Conservation (phyloP, 30 jellyfish, hydroid and myxozoan genomes). For the Hydra vulgaris region DNA sequence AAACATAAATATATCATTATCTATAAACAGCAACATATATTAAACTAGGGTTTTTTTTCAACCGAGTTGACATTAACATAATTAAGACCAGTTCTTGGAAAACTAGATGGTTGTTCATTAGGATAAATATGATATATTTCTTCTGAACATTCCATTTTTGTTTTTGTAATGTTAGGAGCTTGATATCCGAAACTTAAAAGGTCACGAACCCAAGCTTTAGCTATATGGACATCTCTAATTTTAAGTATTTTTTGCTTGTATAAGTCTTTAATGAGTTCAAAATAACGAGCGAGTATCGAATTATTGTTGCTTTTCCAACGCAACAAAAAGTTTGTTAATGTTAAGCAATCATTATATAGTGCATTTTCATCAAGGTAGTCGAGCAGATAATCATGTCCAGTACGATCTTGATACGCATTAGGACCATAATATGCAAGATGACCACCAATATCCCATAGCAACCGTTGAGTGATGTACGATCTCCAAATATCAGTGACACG, state of each 20-base stretch:
- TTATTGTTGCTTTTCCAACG: slow-evolving; percentile 48
- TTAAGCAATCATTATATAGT: slow-evolving; percentile 51
- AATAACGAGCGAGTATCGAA: slow-evolving; percentile 51
- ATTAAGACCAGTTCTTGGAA: slow-evolving; percentile 62
- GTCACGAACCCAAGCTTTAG: slow-evolving; percentile 88
- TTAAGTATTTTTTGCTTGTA: slow-evolving; percentile 62
- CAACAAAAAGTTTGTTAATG: slow-evolving; percentile 53
- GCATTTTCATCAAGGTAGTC: slow-evolving; percentile 80
- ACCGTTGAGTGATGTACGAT: slow-evolving; percentile 68
- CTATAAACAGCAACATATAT: no score
- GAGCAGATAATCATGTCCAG: slow-evolving; percentile 64
- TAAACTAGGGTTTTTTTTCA: slow-evolving; percentile 3
- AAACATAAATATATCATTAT: no score
- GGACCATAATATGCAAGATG: slow-evolving; percentile 91
- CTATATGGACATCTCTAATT: slow-evolving; percentile 62
- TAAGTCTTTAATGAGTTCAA: slow-evolving; percentile 52
- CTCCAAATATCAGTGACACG: slow-evolving; percentile 95
- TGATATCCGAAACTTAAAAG: slow-evolving; percentile 65
- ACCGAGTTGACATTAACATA: slow-evolving; percentile 41
- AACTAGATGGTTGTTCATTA: slow-evolving; percentile 67
- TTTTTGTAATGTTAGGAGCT: slow-evolving; percentile 40
- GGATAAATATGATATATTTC: slow-evolving; percentile 36
- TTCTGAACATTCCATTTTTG: slow-evolving; percentile 22
- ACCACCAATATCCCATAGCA: slow-evolving; percentile 93
- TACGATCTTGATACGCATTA: slow-evolving; percentile 88